Percentiles rank a stretch among this genome's conserved stretches.
Conservation (phyloP, 2,888 invertebrate species). For the Caenorhabditis doughertyi region DNA sequence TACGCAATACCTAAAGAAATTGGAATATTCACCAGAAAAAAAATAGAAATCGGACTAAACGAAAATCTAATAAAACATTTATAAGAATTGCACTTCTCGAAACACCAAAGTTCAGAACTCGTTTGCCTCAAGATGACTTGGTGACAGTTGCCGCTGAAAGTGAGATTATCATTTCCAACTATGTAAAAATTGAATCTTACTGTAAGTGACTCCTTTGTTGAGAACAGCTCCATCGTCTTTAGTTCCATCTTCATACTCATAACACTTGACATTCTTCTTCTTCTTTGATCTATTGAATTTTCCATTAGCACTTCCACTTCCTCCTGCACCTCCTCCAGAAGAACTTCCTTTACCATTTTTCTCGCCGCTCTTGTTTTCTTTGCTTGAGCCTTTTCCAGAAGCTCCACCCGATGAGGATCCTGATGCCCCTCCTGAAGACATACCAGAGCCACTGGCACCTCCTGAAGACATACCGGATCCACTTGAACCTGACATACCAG, state of each 20-base stretch:
- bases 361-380: background rate
- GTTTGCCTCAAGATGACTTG: constrained; percentile 4
- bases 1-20: too few relatives aligned
- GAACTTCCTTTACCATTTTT: background rate
- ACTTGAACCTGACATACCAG: too few relatives aligned
- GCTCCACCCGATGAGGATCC: background rate
- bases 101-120: too few relatives aligned
- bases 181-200: background rate
- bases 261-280: constrained; percentile 45
- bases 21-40: too few relatives aligned
- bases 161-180: background rate
- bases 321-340: constrained; percentile 11
- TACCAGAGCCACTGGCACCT: background rate
- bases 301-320: constrained; percentile 5
- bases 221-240: constrained; percentile 42
- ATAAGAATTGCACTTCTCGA: too few relatives aligned
- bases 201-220: constrained; percentile 36
- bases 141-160: constrained; percentile 17
- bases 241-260: constrained; percentile 45
- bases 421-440: background rate
- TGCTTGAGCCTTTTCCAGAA: background rate
- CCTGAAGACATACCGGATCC: background rate
- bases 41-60: too few relatives aligned
- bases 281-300: constrained; percentile 41
- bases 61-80: too few relatives aligned